Base-by-base conservation (phyloP, 2,113 vertebrate species). In the Brachypodius melanocephalos region DNA sequence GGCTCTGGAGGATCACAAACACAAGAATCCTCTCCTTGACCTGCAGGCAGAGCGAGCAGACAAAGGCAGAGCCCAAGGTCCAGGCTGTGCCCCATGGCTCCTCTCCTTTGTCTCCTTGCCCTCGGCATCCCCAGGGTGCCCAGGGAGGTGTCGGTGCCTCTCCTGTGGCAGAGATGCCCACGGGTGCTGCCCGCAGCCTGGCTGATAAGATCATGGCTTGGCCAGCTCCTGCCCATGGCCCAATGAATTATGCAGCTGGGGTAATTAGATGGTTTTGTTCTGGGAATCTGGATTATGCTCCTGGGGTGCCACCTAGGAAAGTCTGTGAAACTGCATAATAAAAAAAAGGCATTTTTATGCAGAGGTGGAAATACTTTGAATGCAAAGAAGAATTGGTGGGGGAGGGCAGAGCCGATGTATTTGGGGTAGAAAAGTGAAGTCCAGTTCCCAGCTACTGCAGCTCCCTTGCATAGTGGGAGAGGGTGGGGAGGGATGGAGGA, bases 201-300 rank as follows among this genome's bases (percentile, higher is more conserved):
- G 16, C 82, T 82, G 94, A 92, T 96, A 96, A 96, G 69, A 95
- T 93, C 90, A 13, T 2, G 84, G 48, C 2, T 29, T 80, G 92
- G 89, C 73, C 69, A 92, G 5, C 68, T 83, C 72, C 51, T 77
- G 6, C 48, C 69, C 51, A 28, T 79, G 89, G 77, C 36, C 83
- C 85, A 54, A 93, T 82, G 80, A 75, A 92, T 96, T 94, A 94
- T 81, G 79, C 80, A 82, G 69, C 67, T 69, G 73, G 90, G 36
- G 67, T 71, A 94, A 96, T 90, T 65, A 81, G 94, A 51, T 90
- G 94, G n/a, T 90, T 96, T 94, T 97, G 94, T 96, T 88, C 65
- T 85, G 62, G 76, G 90, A 73, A 85, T 88, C 61, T 49, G 91
- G 88, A 94, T 83, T 42, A 34, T 86, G 79, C 55, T 90, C 51